Conservation (phyloP, 2,797 vertebrate species). For the Sebastes cheni region DNA sequence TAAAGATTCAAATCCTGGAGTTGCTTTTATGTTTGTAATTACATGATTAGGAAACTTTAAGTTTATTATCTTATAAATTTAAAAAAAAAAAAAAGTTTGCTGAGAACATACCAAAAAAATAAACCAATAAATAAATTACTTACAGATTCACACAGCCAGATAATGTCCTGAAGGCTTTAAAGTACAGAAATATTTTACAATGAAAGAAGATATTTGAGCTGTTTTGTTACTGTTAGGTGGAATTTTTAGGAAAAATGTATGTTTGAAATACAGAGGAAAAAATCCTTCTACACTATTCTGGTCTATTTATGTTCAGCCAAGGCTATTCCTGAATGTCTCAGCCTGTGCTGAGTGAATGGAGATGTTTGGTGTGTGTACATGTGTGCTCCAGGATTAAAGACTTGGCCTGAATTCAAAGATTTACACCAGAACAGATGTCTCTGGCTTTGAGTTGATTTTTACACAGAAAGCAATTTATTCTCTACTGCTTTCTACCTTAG, state of each 20-base stretch:
- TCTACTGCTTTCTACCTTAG: neutral
- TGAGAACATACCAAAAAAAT: neutral
- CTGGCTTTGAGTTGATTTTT: neutral
- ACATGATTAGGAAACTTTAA: neutral
- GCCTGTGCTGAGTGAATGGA: constrained; percentile 9
- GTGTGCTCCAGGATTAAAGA: constrained; percentile 23
- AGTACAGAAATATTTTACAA: neutral
- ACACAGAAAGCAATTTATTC: neutral
- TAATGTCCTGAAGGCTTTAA: neutral
- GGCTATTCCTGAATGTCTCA: neutral
- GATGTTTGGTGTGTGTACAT: neutral
- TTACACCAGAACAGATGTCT: neutral
- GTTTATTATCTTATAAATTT: neutral
- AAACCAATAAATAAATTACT: neutral
- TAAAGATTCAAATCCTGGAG: neutral
- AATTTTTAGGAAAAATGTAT: neutral
- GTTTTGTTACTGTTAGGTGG: neutral
- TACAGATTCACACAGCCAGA: neutral
- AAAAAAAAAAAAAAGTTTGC: neutral
- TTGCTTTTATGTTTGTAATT: neutral
- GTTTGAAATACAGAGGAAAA: neutral
- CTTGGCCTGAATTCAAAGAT: constrained; percentile 37
- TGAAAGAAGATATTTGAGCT: neutral
- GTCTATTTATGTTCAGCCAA: neutral
- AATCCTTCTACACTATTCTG: neutral